Conservation (phyloP, 2,888 invertebrate genomes). For the Ashinkailepas kermadecensis region DNA sequence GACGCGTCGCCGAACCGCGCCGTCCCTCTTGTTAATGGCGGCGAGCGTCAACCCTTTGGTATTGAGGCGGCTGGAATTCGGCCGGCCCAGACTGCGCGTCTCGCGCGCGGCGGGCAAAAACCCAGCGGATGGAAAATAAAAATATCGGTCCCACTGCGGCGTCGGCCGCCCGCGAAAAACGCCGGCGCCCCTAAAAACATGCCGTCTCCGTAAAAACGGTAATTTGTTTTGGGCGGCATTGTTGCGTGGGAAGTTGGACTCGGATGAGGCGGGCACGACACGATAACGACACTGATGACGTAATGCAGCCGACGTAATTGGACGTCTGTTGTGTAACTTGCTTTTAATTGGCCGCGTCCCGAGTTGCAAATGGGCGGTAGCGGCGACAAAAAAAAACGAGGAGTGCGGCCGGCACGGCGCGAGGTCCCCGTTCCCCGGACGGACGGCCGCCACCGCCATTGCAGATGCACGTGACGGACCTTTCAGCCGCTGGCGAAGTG, state of each 20-base stretch:
- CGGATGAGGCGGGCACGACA: not conserved
- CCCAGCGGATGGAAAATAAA: not conserved
- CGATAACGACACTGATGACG: not conserved
- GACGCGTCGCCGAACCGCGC: not conserved
- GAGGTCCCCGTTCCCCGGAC: no score
- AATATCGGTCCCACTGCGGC: slow-evolving; percentile 3
- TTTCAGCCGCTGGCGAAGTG: no score
- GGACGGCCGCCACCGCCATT: no score
- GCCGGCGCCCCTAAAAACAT: not conserved
- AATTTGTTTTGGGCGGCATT: slow-evolving; percentile 20
- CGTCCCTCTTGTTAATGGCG: slow-evolving; percentile 18
- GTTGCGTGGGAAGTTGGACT: not conserved
- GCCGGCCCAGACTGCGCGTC: slow-evolving; percentile 14
- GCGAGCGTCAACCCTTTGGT: not conserved
- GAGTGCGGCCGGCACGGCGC: no score
- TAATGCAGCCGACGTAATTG: not conserved
- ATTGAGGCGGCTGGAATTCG: slow-evolving; percentile 10
- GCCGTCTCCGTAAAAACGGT: not conserved
- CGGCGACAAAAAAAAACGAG: no score
- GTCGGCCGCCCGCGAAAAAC: not conserved
- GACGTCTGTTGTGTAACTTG: not conserved
- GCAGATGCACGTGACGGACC: no score
- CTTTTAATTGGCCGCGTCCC: no score
- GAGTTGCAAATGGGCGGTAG: no score
- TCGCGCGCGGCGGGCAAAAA: not conserved